These are phyloP conservation scores for Gopherus evgoodei DNA, from an alignment of 2,113 vertebrate genomes.

Conservation along the genomic window DNA sequence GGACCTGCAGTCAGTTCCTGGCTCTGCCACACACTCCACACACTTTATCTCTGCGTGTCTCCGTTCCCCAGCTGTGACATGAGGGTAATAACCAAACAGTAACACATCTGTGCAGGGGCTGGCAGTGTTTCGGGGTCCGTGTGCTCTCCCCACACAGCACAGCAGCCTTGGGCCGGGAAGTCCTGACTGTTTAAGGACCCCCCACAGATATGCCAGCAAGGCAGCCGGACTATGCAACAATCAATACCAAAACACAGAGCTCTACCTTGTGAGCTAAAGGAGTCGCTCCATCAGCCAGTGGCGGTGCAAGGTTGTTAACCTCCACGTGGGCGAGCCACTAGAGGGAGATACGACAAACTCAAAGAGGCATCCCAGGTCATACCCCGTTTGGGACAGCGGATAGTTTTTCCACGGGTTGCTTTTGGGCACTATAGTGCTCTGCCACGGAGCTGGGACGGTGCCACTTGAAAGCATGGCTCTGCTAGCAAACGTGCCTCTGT, in stretches of 20 bases:
- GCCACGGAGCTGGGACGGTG: background rate
- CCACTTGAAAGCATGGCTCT: background rate
- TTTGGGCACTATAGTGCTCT: too few relatives aligned
- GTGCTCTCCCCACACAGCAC: background rate
- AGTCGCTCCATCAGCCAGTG: background rate
- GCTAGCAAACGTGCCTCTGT: background rate
- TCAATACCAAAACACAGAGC: background rate
- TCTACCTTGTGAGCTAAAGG: background rate
- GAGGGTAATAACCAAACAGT: background rate
- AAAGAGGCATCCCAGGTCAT: too few relatives aligned
- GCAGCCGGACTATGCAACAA: background rate
- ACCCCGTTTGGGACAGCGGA: too few relatives aligned
- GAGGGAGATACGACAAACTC: background rate
- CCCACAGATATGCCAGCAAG: background rate
- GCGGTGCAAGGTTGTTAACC: background rate
- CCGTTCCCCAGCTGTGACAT: background rate
- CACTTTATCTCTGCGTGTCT: background rate
- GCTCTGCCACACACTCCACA: background rate
- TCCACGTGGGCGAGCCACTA: background rate
- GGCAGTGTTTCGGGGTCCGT: background rate
- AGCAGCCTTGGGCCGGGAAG: background rate
- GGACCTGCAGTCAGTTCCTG: background rate
- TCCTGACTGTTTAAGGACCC: background rate
- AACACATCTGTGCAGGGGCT: background rate
- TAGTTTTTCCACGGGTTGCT: too few relatives aligned